Evolutionary conservation across 1,140 invertebrate genomes (phyloP), one percentile per base, ranked within the genome.

Genomic region (Drosophila athabasca): DNA sequence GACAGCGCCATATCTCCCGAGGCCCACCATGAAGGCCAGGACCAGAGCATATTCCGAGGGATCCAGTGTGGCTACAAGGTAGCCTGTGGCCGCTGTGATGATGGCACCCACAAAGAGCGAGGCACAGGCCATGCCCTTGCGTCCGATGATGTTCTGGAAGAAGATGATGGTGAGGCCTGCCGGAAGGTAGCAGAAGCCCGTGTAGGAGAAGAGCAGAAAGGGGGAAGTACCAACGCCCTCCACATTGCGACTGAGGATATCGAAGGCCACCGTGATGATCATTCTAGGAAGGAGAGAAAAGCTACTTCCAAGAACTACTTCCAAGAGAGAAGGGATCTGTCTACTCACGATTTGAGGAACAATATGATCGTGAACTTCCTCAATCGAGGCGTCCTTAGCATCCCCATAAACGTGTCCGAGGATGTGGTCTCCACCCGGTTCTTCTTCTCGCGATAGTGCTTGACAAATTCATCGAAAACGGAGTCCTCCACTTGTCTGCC

Each of bases 211-310:
- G 0, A 94, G 91, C 8, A 92, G 65, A 52, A 94, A 94, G 0
- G 94, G 93, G 0, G 93, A 94, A 19, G 92, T 92, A n/a, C 93
- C 93, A 26, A 94, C 76, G 49, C 94, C 93, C 54, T 93, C 93
- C 43, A 94, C 92, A 76, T 95, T 94, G 9, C 94, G 89, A 2
- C 93, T 93, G 60, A 94, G 93, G 3, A 94, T 94, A 76, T 95
- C 94, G 67, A 94, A 94, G 54, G 93, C 93, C 11, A 95, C 81
- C 1, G 93, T 93, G 68, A 95, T 92, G 11, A 94, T 92, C 92
- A 95, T 94, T 59, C 93, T 93, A 59, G 13, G 76, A 0, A 0
- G 17, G 5, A 59, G 61, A 8, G 6, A 1, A 43, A 0, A 41
- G 8, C 3, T 3, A 1, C 5, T n/a, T n/a, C n/a, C n/a, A n/a